phyloP scores from a whole-genome alignment of 2,888 invertebrate species.

The Fragum whitleyi region DNA sequence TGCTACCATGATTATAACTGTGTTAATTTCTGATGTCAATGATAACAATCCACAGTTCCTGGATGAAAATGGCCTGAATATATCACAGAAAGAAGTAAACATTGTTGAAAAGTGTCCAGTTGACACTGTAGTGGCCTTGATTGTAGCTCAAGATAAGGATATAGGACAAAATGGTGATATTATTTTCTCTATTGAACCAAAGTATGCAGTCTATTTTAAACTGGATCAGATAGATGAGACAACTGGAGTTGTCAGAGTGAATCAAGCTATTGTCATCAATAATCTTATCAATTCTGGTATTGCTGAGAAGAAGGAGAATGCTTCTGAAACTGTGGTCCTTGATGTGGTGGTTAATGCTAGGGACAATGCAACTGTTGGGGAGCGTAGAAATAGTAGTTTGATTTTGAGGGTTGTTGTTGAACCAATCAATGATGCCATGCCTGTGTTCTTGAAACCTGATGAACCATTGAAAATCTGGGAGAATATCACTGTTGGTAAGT shows the following conservation, averaged over 20 bases:
- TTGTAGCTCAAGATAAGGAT: conserved; percentile 60
- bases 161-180: conserved; percentile 59
- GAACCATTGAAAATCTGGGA: not conserved
- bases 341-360: conserved; percentile 48
- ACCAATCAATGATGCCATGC: conserved; percentile 65
- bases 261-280: conserved; percentile 38
- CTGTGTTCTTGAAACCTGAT: conserved; percentile 49
- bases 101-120: conserved; percentile 52
- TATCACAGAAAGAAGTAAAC: conserved; percentile 11
- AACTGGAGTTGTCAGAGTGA: conserved; percentile 38
- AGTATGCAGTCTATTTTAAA: conserved; percentile 33
- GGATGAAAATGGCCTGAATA: conserved; percentile 14
- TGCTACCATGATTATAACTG: conserved; percentile 22
- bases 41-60: conserved; percentile 57
- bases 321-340: conserved; percentile 36
- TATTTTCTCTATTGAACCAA: conserved; percentile 36
- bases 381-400: conserved; percentile 23
- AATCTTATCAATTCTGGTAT: conserved; percentile 21
- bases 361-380: conserved; percentile 43
- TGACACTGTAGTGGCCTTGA: conserved; percentile 46
- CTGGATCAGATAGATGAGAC: conserved; percentile 38
- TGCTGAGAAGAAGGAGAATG: not conserved
- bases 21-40: conserved; percentile 60
- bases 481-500: conserved; percentile 8
- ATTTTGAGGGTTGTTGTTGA: conserved; percentile 50